These are phyloP conservation scores for Coremacera marginata DNA, from an alignment of 2,888 invertebrate genomes.

Conservation along the genomic window DNA sequence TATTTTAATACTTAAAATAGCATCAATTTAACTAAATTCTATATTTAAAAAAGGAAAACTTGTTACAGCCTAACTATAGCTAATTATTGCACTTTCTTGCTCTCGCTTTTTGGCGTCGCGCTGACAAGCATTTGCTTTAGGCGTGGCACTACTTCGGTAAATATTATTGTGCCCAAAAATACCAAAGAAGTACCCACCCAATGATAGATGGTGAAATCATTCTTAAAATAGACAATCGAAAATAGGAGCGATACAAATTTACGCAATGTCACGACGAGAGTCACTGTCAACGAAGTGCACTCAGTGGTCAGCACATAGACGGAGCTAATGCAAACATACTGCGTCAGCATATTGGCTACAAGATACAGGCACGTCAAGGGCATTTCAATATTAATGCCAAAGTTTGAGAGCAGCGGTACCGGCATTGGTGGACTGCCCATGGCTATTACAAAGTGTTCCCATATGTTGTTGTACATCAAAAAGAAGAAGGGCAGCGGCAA, in stretches of 20 bases:
- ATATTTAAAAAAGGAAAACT: background rate
- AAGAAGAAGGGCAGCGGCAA: constrained; percentile 91
- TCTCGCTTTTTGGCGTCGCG: background rate
- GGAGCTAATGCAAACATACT: constrained; percentile 94
- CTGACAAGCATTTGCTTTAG: constrained; percentile 13
- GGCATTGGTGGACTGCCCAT: constrained; percentile 73
- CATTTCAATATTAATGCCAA: constrained; percentile 72
- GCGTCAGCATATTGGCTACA: constrained; percentile 86
- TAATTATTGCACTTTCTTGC: constrained; percentile 18
- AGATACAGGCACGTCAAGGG: constrained; percentile 85
- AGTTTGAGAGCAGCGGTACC: constrained; percentile 70
- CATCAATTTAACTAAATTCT: constrained; percentile 2
- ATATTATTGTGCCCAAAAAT: constrained; percentile 92
- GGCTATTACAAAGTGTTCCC: constrained; percentile 81
- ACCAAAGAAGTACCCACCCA: constrained; percentile 93
- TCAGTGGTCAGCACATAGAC: constrained; percentile 95
- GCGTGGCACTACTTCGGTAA: constrained; percentile 80
- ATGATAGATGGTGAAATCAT: constrained; percentile 91
- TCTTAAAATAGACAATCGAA: constrained; percentile 92
- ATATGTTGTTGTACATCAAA: constrained; percentile 82
- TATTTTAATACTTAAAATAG: background rate
- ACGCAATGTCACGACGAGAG: constrained; percentile 93
- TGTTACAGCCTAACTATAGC: background rate
- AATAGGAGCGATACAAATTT: constrained; percentile 96
- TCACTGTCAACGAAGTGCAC: constrained; percentile 93